These are phyloP conservation scores for Clinocottus analis DNA, from an alignment of 2,113 vertebrate genomes.

Conservation along the genomic window DNA sequence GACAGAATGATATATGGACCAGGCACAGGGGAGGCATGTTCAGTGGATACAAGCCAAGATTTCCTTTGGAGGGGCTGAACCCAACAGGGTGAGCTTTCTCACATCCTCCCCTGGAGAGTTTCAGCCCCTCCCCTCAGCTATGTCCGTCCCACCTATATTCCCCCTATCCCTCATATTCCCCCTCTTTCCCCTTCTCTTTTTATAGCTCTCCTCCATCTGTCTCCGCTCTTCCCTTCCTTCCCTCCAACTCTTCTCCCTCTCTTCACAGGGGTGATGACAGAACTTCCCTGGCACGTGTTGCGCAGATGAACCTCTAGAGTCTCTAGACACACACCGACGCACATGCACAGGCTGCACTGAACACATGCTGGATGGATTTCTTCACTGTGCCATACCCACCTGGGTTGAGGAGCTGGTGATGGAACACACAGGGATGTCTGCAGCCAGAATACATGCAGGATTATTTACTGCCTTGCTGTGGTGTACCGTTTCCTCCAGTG, in stretches of 20 bases:
- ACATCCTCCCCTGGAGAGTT: conserved; percentile 43
- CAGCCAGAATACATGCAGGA: conserved; percentile 8
- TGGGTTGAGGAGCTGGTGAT: conserved; percentile 20
- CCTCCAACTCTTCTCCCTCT: conserved; percentile 25
- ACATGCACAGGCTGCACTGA: conserved; percentile 17
- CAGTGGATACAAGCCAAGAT: conserved; percentile 61
- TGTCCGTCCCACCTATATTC: conserved; percentile 25
- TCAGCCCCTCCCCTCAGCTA: conserved; percentile 7
- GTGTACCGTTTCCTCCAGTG: background rate
- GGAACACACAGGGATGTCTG: conserved; percentile 32
- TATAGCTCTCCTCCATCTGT: conserved; percentile 65
- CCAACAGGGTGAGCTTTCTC: conserved; percentile 62
- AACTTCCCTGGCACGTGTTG: conserved; percentile 75
- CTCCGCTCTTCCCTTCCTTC: conserved; percentile 50
- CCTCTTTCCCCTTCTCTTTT: conserved; percentile 57
- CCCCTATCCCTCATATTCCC: conserved; percentile 34
- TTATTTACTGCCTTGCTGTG: background rate
- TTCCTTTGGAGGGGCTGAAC: conserved; percentile 39
- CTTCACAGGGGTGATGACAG: conserved; percentile 73
- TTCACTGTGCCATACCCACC: conserved; percentile 43
- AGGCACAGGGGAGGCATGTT: conserved; percentile 63
- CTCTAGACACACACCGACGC: conserved; percentile 30
- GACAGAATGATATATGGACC: conserved; percentile 71
- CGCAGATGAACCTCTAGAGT: conserved; percentile 66
- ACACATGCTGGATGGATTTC: conserved; percentile 68